Conservation (phyloP, 2,113 vertebrate species). For the Plecotus auritus region DNA sequence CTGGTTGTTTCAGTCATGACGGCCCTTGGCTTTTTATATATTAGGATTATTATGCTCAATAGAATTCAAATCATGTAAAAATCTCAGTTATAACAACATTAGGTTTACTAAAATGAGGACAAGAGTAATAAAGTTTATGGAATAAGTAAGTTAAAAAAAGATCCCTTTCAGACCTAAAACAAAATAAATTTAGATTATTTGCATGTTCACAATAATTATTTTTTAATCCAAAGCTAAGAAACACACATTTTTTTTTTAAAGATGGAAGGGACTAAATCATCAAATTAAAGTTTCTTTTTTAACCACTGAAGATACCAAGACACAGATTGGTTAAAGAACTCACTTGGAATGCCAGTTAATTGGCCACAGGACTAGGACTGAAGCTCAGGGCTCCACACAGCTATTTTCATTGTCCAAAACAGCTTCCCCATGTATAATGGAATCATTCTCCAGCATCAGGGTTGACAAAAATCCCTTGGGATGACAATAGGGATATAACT, state of each 20-base stretch:
- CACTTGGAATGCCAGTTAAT: neutral
- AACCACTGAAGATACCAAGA: slow-evolving; percentile 1
- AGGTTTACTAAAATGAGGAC: slow-evolving; percentile 7
- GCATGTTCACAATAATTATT: neutral
- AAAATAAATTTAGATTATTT: neutral
- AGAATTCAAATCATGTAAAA: neutral
- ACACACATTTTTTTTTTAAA: slow-evolving; percentile 41
- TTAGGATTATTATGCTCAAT: neutral
- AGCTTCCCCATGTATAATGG: neutral
- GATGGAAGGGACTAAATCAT: neutral
- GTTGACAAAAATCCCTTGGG: slow-evolving; percentile 41
- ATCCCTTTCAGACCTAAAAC: neutral
- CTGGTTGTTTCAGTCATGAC: too few relatives aligned
- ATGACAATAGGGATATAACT: slow-evolving; percentile 37
- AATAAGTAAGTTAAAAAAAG: neutral
- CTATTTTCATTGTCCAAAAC: neutral
- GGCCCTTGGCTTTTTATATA: too few relatives aligned
- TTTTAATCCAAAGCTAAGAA: slow-evolving; percentile 25
- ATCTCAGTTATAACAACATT: neutral
- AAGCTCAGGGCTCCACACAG: neutral
- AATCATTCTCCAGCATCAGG: slow-evolving; percentile 4
- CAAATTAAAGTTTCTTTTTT: slow-evolving; percentile 8
- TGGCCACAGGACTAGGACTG: neutral
- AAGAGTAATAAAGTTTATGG: neutral
- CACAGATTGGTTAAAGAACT: neutral